Conservation (phyloP, 1,140 invertebrate genomes). For the Meteorus sp. region DNA sequence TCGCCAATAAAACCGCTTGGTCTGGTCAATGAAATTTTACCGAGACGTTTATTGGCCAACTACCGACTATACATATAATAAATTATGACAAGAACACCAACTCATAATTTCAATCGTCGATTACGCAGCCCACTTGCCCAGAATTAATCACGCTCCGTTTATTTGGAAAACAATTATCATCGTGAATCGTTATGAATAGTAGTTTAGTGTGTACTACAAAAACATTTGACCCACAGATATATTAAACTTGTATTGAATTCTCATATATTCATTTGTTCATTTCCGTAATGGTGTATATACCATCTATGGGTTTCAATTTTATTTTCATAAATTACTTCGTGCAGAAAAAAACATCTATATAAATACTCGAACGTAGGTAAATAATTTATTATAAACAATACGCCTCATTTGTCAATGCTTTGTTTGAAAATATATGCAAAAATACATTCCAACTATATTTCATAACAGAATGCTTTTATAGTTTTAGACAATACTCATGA, state of each 20-base stretch:
- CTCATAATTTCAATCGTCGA: constrained; percentile 17
- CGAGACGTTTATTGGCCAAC: constrained; percentile 14
- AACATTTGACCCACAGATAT: neutral
- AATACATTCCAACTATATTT: no score
- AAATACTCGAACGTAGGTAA: no score
- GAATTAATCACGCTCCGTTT: constrained; percentile 12
- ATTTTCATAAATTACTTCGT: no score
- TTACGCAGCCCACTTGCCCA: constrained; percentile 6
- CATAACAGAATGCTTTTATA: no score
- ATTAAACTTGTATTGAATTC: neutral
- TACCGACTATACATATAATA: constrained; percentile 15
- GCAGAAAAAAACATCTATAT: no score
- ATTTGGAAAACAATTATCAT: constrained; percentile 12
- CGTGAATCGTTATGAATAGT: neutral
- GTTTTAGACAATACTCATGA: no score
- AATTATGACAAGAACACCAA: constrained; percentile 18
- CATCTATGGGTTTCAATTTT: no score
- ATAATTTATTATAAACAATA: no score
- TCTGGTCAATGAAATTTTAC: constrained; percentile 7
- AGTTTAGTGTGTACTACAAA: neutral
- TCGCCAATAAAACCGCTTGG: constrained; percentile 10
- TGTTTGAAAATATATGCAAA: no score
- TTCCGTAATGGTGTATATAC: no score
- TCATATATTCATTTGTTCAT: no score
- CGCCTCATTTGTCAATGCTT: no score